These are phyloP conservation scores for Galeopterus variegatus DNA, from an alignment of 2,113 vertebrate genomes.

Conservation along the genomic window DNA sequence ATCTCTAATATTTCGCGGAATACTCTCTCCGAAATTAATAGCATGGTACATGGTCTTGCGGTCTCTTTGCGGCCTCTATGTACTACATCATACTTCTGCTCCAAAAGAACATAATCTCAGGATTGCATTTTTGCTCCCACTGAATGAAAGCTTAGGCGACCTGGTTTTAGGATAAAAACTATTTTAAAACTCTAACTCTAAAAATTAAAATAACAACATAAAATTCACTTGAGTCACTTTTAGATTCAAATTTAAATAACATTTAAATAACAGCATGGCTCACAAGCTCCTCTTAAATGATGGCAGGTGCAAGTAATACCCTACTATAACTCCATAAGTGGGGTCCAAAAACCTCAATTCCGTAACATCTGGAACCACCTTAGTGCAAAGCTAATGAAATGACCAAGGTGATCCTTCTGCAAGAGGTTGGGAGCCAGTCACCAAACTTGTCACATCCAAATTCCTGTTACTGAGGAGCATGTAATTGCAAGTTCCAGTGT, in stretches of 20 bases:
- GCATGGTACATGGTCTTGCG: not conserved
- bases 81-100: constrained; percentile 51
- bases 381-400: constrained; percentile 37
- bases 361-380: not conserved
- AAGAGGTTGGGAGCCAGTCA: not conserved
- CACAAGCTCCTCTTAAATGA: not conserved
- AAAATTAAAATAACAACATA: constrained; percentile 59
- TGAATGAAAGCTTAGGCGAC: constrained; percentile 52
- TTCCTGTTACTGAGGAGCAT: not conserved
- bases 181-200: constrained; percentile 63
- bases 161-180: constrained; percentile 42
- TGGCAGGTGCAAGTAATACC: not conserved
- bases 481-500: not conserved
- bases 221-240: constrained; percentile 37
- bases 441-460: not conserved
- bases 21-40: constrained; percentile 35
- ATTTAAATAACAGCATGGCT: constrained; percentile 40
- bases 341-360: rapidly evolving
- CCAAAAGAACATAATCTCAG: constrained; percentile 55
- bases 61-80: constrained; percentile 43
- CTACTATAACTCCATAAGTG: not conserved
- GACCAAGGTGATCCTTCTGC: not conserved
- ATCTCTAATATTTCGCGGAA: constrained; percentile 31
- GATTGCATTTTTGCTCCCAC: not conserved
- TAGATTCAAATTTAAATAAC: constrained; percentile 12